Percentiles rank a stretch among this genome's conserved stretches.
These are phyloP conservation scores for Lepidonotus clava DNA, from an alignment of 2,888 invertebrate genomes.

Conservation along the genomic window DNA sequence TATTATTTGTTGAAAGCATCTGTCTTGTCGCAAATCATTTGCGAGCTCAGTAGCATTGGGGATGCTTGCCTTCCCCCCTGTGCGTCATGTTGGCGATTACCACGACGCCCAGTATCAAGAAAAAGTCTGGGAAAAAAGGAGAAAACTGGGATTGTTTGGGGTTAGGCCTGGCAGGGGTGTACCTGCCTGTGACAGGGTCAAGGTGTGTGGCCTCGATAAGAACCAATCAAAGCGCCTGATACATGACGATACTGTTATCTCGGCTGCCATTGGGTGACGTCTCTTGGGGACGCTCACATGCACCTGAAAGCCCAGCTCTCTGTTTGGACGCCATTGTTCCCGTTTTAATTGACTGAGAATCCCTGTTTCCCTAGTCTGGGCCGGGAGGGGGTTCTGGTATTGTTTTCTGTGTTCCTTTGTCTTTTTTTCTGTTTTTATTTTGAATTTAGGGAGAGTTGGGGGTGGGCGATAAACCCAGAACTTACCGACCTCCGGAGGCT, in stretches of 20 bases:
- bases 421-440: slow-evolving; percentile 8
- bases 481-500: too few relatives aligned
- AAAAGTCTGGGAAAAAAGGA: neutral
- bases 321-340: slow-evolving; percentile 2
- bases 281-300: slow-evolving; percentile 13
- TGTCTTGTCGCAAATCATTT: too few relatives aligned
- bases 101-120: neutral
- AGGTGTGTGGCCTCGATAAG: slow-evolving; percentile 42
- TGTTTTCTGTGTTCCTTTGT: slow-evolving; percentile 14
- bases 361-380: neutral
- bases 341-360: slow-evolving; percentile 11
- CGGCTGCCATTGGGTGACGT: slow-evolving; percentile 14
- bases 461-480: neutral
- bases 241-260: slow-evolving; percentile 41
- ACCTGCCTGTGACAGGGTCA: slow-evolving; percentile 1
- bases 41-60: too few relatives aligned
- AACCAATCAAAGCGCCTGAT: slow-evolving; percentile 24
- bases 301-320: neutral
- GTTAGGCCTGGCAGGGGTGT: neutral
- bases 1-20: neutral
- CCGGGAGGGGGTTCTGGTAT: neutral
- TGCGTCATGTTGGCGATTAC: neutral
- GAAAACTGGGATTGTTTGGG: neutral
- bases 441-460: neutral
- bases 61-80: too few relatives aligned